A percentile compares a stretch with the other conserved stretches of the same genome.
Evolutionary conservation across 2,113 vertebrate species (phyloP).

Genomic region (Gopherus flavomarginatus): DNA sequence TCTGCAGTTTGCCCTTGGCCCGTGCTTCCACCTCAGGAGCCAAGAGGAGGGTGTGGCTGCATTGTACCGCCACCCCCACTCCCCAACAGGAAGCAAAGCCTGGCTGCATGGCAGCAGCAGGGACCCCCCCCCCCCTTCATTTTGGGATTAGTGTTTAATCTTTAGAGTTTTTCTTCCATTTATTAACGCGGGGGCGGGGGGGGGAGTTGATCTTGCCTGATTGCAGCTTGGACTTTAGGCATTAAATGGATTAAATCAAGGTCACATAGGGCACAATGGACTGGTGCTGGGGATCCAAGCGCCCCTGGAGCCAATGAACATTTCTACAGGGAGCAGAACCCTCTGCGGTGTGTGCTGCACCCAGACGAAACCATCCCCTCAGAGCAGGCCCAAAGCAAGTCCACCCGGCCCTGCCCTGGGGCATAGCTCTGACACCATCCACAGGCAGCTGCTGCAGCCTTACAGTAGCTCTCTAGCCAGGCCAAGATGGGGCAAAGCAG

Average conservation of each 20-base stretch:
- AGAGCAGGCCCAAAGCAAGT: not conserved
- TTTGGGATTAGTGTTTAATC: conserved; percentile 64
- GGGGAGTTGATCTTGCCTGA: not conserved
- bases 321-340: accelerated
- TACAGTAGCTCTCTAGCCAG: too few relatives aligned
- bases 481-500: too few relatives aligned
- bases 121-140: accelerated
- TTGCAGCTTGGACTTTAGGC: conserved; percentile 24
- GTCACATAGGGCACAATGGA: not conserved
- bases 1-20: not conserved
- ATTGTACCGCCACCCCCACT: not conserved
- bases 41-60: not conserved
- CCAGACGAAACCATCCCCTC: too few relatives aligned
- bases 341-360: not conserved
- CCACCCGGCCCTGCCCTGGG: too few relatives aligned
- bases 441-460: not conserved
- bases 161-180: conserved; percentile 15
- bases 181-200: not conserved
- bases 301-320: too few relatives aligned
- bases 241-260: conserved; percentile 60
- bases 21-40: not conserved
- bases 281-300: accelerated
- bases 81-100: not conserved
- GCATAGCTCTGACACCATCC: not conserved
- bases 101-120: not conserved